These are phyloP conservation scores for Aproaerema taeniolella DNA, from an alignment of 2,888 invertebrate species.

Conservation along the genomic window DNA sequence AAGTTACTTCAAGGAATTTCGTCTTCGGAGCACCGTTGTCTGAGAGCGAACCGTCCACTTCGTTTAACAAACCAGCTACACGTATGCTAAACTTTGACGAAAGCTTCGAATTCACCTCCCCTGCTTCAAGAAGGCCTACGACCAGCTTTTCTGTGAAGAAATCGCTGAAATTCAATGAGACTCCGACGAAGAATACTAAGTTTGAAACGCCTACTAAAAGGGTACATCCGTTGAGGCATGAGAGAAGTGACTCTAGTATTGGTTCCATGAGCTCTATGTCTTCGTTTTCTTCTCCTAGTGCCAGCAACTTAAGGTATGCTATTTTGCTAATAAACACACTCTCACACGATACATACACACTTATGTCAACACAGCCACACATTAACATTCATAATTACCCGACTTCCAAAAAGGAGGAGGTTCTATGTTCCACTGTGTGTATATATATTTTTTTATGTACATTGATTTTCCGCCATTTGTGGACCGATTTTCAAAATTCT, in stretches of 20 bases:
- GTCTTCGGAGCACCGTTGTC: conserved; percentile 64
- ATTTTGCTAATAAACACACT: no score
- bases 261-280: conserved; percentile 52
- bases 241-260: conserved; percentile 51
- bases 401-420: no score
- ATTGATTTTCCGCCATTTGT: no score
- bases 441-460: no score
- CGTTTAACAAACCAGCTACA: conserved; percentile 55
- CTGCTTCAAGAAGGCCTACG: conserved; percentile 37
- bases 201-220: rapidly evolving
- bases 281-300: conserved; percentile 36
- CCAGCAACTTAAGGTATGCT: conserved; percentile 30
- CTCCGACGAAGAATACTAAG: conserved; percentile 34
- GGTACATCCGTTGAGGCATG: conserved; percentile 41
- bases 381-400: no score
- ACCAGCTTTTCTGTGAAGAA: conserved; percentile 49
- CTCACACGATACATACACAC: no score
- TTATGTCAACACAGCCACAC: no score
- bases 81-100: conserved; percentile 63
- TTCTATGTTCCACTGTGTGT: no score
- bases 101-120: conserved; percentile 61
- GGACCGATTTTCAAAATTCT: no score
- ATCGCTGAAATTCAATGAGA: conserved; percentile 55
- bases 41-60: conserved; percentile 57
- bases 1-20: conserved; percentile 52